Conservation (phyloP, 2,888 invertebrate genomes). For the Romanomermis culicivorax region DNA sequence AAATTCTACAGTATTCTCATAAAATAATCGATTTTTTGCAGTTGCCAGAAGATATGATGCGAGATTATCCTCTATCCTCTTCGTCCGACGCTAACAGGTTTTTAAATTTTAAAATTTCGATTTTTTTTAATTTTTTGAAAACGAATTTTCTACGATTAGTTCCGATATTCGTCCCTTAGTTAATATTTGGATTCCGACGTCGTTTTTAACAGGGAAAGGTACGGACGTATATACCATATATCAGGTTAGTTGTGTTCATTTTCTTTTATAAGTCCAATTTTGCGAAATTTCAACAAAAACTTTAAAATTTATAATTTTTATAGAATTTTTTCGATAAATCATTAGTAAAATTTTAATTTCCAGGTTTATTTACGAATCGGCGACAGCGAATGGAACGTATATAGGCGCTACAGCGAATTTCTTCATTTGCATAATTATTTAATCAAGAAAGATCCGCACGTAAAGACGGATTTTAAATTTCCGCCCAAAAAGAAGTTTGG, state of each 20-base stretch:
- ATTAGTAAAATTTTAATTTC: too few species aligned
- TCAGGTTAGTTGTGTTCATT: slow-evolving; percentile 41
- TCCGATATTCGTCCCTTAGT: slow-evolving; percentile 37
- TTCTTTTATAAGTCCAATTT: neutral
- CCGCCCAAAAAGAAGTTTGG: slow-evolving; percentile 84
- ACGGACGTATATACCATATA: slow-evolving; percentile 67
- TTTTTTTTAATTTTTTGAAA: too few species aligned
- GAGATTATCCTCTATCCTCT: too few species aligned
- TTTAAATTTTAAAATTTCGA: too few species aligned
- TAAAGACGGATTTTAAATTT: slow-evolving; percentile 60
- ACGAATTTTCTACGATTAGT: too few species aligned
- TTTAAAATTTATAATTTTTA: too few species aligned
- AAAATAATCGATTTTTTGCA: too few species aligned
- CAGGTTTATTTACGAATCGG: slow-evolving; percentile 58
- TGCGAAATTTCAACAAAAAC: neutral
- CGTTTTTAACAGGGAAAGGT: slow-evolving; percentile 48
- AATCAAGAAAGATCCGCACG: slow-evolving; percentile 51
- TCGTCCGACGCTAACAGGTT: too few species aligned
- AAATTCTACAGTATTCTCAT: too few species aligned
- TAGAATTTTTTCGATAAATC: too few species aligned
- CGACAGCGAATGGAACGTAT: slow-evolving; percentile 84
- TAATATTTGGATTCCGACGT: slow-evolving; percentile 66
- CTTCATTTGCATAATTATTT: slow-evolving; percentile 58
- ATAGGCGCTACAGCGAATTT: slow-evolving; percentile 77
- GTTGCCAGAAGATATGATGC: too few species aligned